phyloP scores from a whole-genome alignment of 2,888 invertebrate species.

The Ischnura elegans region DNA sequence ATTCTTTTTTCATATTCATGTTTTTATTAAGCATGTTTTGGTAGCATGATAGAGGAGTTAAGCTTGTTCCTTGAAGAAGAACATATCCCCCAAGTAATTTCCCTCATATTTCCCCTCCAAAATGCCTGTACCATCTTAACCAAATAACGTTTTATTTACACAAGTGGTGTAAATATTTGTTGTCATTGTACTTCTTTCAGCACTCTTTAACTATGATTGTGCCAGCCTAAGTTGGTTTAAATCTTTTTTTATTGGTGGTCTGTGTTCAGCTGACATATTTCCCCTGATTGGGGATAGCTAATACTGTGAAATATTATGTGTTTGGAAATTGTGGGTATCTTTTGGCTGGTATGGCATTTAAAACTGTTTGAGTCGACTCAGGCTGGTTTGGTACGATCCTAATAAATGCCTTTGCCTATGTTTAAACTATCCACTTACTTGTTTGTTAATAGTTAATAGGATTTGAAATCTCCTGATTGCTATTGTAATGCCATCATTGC shows the following conservation, averaged over 20 bases:
- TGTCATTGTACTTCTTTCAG: neutral
- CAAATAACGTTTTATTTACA: neutral
- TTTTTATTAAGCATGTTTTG: neutral
- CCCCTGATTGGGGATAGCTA: neutral
- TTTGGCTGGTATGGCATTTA: neutral
- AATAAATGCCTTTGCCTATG: neutral
- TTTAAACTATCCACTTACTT: neutral
- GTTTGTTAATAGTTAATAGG: neutral
- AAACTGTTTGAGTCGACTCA: neutral
- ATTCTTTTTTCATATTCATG: neutral
- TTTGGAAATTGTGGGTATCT: neutral
- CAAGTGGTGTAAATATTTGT: neutral
- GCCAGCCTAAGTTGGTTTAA: slow-evolving; percentile 11
- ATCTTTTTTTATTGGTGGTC: neutral
- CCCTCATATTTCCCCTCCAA: neutral
- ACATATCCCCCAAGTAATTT: neutral
- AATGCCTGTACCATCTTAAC: neutral
- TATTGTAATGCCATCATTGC: neutral
- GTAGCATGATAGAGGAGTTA: slow-evolving; percentile 14
- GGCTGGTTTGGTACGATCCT: neutral
- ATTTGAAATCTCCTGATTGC: slow-evolving; percentile 22
- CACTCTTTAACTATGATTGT: neutral
- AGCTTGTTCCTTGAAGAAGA: neutral
- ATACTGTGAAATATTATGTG: neutral
- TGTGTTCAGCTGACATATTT: neutral